Evolutionary conservation across 2,888 invertebrate genomes (phyloP).

Genomic region (Prenolepis imparis): DNA sequence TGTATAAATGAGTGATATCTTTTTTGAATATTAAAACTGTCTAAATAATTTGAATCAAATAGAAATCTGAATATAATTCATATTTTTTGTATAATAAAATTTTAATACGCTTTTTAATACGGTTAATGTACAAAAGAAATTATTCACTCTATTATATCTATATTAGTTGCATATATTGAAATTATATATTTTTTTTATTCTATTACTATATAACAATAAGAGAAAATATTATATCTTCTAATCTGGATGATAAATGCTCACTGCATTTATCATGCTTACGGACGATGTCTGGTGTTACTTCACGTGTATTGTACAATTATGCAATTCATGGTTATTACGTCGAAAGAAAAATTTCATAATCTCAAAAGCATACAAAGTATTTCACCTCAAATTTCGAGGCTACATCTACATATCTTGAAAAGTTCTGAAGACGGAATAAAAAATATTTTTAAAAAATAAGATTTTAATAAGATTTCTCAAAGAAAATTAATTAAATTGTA

Average conservation of each 20-base stretch:
- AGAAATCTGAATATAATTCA: not conserved
- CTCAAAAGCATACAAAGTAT: conserved; percentile 22
- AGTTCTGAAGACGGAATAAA: not conserved
- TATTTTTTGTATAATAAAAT: not conserved
- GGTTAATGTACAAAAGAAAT: not conserved
- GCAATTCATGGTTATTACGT: conserved; percentile 40
- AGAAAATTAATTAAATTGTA: not conserved
- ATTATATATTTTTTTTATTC: conserved; percentile 12
- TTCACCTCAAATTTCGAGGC: not conserved
- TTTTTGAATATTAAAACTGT: not conserved
- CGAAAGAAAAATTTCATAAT: conserved; percentile 23
- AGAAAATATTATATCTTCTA: not conserved
- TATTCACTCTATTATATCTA: not conserved
- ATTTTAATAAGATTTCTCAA: not conserved
- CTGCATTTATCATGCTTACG: conserved; percentile 48
- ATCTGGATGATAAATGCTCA: conserved; percentile 31
- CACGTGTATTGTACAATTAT: conserved; percentile 32
- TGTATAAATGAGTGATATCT: not conserved
- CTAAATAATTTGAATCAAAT: not conserved
- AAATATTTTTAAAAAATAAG: not conserved
- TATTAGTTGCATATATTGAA: not conserved
- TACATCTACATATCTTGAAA: not conserved
- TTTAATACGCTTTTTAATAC: conserved; percentile 8
- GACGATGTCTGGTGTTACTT: conserved; percentile 19
- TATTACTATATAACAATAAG: not conserved